Evolutionary conservation across 2,797 vertebrate species (phyloP).

Genomic region (Stomatorhinus walkeri): DNA sequence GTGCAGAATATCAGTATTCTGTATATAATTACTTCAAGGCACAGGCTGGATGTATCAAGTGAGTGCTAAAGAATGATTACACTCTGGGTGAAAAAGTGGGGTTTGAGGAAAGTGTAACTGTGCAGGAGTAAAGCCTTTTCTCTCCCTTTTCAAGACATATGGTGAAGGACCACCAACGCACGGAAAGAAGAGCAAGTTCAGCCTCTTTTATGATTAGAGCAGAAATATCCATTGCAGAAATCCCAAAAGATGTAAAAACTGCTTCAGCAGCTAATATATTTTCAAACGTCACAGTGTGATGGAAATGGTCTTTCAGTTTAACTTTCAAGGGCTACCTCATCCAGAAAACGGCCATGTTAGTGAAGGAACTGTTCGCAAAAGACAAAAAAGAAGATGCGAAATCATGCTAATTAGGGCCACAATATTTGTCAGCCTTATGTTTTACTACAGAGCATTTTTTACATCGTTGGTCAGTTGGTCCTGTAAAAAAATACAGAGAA

Average conservation of each 20-base stretch:
- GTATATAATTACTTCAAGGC: constrained; percentile 52
- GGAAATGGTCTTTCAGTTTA: neutral
- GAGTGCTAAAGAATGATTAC: constrained; percentile 47
- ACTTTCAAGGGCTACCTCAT: neutral
- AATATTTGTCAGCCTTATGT: neutral
- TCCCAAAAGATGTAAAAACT: constrained; percentile 4
- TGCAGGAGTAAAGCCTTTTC: constrained; percentile 35
- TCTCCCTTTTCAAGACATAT: constrained; percentile 30
- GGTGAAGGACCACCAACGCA: constrained; percentile 40
- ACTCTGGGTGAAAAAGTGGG: constrained; percentile 34
- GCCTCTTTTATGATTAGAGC: constrained; percentile 35
- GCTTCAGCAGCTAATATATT: neutral
- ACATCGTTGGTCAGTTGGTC: neutral
- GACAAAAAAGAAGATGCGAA: neutral
- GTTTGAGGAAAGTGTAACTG: constrained; percentile 6
- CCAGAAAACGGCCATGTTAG: neutral
- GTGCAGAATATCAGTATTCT: constrained; percentile 52
- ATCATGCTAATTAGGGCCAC: neutral
- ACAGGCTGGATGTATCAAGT: constrained; percentile 45
- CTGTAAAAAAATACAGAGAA: neutral
- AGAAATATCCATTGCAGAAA: constrained; percentile 36
- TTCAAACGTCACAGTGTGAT: neutral
- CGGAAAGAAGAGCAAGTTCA: constrained; percentile 29
- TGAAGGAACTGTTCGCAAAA: neutral
- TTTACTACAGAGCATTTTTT: neutral